Base-by-base conservation (phyloP, 1,140 invertebrate species). In the Pollicipes pollicipes region DNA sequence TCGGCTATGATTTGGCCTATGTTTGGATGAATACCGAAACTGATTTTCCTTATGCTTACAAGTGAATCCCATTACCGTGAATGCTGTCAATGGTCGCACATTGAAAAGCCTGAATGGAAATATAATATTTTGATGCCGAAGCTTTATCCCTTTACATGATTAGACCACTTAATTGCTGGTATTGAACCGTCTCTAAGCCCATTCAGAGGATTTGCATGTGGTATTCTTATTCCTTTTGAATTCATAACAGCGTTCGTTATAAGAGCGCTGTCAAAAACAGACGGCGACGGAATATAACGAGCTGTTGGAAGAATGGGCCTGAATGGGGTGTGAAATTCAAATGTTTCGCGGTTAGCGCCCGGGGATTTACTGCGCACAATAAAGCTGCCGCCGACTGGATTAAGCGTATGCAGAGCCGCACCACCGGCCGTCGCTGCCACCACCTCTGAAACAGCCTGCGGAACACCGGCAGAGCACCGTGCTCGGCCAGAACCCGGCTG, bases 61-160 rank as follows among this genome's bases (percentile, higher is more conserved):
- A 58, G 45, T 3, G 24, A 58, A 21, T 10, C 45, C 45, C 45
- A 58, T 58, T 58, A 58, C 17, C 6, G 45, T 21, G 13, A 58
- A 58, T 21, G 24, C 10, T 3, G 32, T 3, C 45, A 21, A 58
- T 58, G 13, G 21, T 24, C 45, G 3, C 10, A 10, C 17, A 58
- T 58, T 58, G 45, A 21, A 21, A 10, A 2, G 17, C 45, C 17
- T 58, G 45, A 58, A 58, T 58, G 21, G 21, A 58, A 58, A 58
- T 58, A 58, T 58, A 13, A 58, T 24, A 58, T 21, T 58, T 58
- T 24, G 13, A 10, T 10, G 45, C 17, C 45, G 24, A 10, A 3
- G 45, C 45, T 58, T 58, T 58, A 58, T 58, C 45, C 45, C 45
- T 58, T 58, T 58, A 58, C 45, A 58, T 58, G 45, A 58, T 58